Conservation (phyloP, 2,888 invertebrate genomes). For the Nomada fabriciana region DNA sequence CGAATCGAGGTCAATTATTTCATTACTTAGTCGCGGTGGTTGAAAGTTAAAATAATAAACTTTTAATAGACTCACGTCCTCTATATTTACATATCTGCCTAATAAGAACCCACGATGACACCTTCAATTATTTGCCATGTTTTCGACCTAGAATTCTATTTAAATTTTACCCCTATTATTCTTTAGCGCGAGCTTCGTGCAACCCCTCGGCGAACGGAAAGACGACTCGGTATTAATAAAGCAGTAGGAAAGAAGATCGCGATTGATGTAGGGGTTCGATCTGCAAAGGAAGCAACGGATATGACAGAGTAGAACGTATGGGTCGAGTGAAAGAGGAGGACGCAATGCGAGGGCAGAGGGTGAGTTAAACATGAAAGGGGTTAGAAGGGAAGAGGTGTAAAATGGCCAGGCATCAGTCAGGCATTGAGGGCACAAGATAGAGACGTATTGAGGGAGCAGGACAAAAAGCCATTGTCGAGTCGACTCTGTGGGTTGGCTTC, state of each 20-base stretch:
- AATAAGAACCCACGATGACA: no score
- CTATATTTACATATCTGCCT: no score
- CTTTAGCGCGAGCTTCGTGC: neutral
- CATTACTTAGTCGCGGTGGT: no score
- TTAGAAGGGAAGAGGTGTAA: slow-evolving; percentile 64
- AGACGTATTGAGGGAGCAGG: slow-evolving; percentile 79
- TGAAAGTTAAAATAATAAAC: no score
- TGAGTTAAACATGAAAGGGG: slow-evolving; percentile 7
- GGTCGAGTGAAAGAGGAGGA: neutral
- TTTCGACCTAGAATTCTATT: neutral
- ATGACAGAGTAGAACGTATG: slow-evolving; percentile 8
- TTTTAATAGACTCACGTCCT: no score
- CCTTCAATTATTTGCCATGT: slow-evolving; percentile 20
- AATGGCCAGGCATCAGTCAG: slow-evolving; percentile 80
- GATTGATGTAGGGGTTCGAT: slow-evolving; percentile 71
- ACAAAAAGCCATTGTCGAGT: slow-evolving; percentile 77
- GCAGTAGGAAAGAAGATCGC: slow-evolving; percentile 63
- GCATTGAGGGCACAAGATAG: slow-evolving; percentile 78
- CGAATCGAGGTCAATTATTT: no score
- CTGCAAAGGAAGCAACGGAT: slow-evolving; percentile 16
- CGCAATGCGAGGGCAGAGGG: slow-evolving; percentile 34
- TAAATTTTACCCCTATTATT: slow-evolving; percentile 30
- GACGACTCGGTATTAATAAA: slow-evolving; percentile 65
- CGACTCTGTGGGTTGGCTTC: slow-evolving; percentile 53
- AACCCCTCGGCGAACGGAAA: neutral